These are phyloP conservation scores for Sarcoramphus papa DNA, from an alignment of 2,797 vertebrate species.

Conservation along the genomic window DNA sequence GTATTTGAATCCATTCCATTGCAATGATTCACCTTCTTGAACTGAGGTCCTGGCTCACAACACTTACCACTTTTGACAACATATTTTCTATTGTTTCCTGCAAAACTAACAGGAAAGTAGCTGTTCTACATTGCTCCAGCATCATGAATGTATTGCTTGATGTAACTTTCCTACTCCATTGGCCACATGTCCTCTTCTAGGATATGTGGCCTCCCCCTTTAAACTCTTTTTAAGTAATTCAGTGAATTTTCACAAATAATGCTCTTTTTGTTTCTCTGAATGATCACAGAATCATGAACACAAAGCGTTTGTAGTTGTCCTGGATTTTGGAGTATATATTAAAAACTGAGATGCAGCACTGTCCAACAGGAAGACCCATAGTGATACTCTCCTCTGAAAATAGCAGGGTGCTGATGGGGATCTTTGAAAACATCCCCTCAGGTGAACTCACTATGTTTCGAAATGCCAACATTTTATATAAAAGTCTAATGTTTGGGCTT, in stretches of 20 bases:
- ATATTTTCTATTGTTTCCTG: not conserved
- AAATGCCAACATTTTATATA: not conserved
- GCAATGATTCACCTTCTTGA: not conserved
- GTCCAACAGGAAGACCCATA: not conserved
- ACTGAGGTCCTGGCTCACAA: not conserved
- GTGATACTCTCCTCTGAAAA: not conserved
- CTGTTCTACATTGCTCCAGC: not conserved
- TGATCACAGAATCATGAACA: not conserved
- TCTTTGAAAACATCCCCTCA: not conserved
- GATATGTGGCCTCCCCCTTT: not conserved
- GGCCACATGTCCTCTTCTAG: not conserved
- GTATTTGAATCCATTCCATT: not conserved
- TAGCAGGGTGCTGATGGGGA: not conserved
- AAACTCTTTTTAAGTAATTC: not conserved
- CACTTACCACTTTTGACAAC: not conserved
- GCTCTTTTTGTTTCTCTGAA: not conserved
- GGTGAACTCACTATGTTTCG: not conserved
- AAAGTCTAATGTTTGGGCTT: not conserved
- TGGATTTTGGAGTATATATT: not conserved
- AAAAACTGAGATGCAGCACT: not conserved
- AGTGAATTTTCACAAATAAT: not conserved
- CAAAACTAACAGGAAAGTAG: not conserved
- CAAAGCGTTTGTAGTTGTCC: not conserved
- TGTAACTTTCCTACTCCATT: not conserved
- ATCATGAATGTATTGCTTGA: not conserved